Percentiles rank a stretch among this genome's conserved stretches.
Conservation (phyloP, 2,888 invertebrate species). For the Spisula solida region DNA sequence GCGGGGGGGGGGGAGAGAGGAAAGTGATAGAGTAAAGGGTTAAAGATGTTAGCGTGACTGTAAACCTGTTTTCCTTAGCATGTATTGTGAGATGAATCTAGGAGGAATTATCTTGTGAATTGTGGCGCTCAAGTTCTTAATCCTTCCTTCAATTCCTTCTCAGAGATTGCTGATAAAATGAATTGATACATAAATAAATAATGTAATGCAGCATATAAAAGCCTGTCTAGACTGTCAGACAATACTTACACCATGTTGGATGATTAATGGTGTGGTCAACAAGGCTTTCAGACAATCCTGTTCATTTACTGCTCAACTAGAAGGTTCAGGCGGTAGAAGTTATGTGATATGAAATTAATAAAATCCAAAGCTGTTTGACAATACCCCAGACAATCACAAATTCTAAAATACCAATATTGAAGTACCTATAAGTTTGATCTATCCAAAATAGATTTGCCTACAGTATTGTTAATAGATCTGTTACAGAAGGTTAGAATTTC, state of each 20-base stretch:
- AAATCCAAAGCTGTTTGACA: too few species aligned
- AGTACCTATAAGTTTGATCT: neutral
- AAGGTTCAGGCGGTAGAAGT: neutral
- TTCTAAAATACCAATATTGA: neutral
- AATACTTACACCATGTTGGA: neutral
- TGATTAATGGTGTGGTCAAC: neutral
- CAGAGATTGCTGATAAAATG: neutral
- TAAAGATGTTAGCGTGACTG: too few species aligned
- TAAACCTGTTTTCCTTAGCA: too few species aligned
- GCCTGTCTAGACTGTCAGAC: neutral
- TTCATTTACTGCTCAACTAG: neutral
- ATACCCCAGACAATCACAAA: neutral
- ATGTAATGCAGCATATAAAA: neutral
- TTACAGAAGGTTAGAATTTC: too few species aligned
- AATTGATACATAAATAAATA: neutral
- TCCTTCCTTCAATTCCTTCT: neutral
- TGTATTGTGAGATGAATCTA: too few species aligned
- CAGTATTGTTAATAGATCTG: too few species aligned
- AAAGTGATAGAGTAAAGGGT: too few species aligned
- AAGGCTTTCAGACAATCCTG: neutral
- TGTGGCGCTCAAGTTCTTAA: too few species aligned
- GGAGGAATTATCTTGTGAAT: too few species aligned
- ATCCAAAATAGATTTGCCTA: neutral
- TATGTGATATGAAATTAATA: neutral
- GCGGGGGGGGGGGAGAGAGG: too few species aligned